Percentiles rank a stretch among this genome's conserved stretches.
These are phyloP conservation scores for Ardeotis arabs DNA, from an alignment of 2,113 vertebrate species.

Conservation along the genomic window DNA sequence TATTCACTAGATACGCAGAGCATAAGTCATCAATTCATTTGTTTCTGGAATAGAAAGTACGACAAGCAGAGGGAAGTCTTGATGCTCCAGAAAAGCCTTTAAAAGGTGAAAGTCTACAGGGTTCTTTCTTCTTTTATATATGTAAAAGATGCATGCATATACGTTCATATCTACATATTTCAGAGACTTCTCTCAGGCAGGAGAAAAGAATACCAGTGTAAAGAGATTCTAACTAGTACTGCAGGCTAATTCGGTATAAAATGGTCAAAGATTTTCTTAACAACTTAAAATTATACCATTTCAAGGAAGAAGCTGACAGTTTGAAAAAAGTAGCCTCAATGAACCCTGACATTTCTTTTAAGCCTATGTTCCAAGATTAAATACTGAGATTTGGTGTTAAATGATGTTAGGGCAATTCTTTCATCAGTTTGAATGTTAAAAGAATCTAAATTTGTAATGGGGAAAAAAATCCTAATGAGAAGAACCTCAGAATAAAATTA, in stretches of 20 bases:
- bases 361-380: conserved; percentile 9
- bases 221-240: not conserved
- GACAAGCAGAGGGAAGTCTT: conserved; percentile 1
- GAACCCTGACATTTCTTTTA: not conserved
- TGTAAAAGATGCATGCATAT: not conserved
- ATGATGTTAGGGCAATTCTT: not conserved
- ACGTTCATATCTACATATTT: not conserved
- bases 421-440: conserved; percentile 9
- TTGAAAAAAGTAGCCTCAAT: not conserved
- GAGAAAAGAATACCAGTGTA: not conserved
- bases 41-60: not conserved
- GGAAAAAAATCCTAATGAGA: not conserved
- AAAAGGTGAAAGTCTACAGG: not conserved
- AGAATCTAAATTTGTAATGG: conserved; percentile 2
- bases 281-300: not conserved
- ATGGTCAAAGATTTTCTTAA: not conserved
- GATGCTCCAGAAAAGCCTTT: not conserved
- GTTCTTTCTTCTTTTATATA: not conserved
- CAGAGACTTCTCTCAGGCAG: not conserved
- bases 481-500: conserved; percentile 35
- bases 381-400: not conserved
- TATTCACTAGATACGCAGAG: not conserved
- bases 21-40: conserved; percentile 32
- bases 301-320: not conserved
- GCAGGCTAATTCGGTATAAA: not conserved